Percentiles rank a stretch among this genome's conserved stretches.
phyloP scores from a whole-genome alignment of 1,140 invertebrate species.

The Aradophagus sp. region DNA sequence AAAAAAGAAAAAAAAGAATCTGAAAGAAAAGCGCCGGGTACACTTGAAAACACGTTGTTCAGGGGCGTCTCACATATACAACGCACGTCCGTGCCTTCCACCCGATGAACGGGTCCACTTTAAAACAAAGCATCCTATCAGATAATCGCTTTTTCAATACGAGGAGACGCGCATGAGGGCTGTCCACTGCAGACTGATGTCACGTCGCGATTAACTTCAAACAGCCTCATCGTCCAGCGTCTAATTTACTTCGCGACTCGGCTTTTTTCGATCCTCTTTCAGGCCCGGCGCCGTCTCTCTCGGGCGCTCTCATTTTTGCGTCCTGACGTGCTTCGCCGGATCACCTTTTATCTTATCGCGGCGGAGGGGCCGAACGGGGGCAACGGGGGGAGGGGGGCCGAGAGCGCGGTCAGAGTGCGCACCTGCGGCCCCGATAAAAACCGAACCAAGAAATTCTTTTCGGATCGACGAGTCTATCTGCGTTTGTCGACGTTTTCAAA shows the following conservation, averaged over 20 bases:
- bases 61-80: constrained; percentile 49
- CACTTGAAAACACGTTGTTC: constrained; percentile 43
- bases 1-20: constrained; percentile 15
- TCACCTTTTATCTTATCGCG: constrained; percentile 59
- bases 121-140: constrained; percentile 71
- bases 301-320: constrained; percentile 32
- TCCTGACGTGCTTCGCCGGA: constrained; percentile 33
- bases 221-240: constrained; percentile 63
- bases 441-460: constrained; percentile 26
- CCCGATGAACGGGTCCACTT: constrained; percentile 68
- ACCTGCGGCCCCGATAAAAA: constrained; percentile 50
- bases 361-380: too few species aligned
- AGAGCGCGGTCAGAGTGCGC: constrained; percentile 37
- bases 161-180: constrained; percentile 68
- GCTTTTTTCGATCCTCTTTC: too few species aligned
- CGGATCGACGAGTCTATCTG: constrained; percentile 26
- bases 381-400: constrained; percentile 31
- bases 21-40: constrained; percentile 33
- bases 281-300: too few species aligned
- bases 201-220: constrained; percentile 71
- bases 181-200: constrained; percentile 73
- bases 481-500: constrained; percentile 5
- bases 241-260: constrained; percentile 57
- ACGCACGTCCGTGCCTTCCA: constrained; percentile 59
- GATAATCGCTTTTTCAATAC: constrained; percentile 71